A percentile compares a stretch with the other conserved stretches of the same genome.
Conservation (phyloP, 2,797 vertebrate genomes). For the Leuciscus waleckii region DNA sequence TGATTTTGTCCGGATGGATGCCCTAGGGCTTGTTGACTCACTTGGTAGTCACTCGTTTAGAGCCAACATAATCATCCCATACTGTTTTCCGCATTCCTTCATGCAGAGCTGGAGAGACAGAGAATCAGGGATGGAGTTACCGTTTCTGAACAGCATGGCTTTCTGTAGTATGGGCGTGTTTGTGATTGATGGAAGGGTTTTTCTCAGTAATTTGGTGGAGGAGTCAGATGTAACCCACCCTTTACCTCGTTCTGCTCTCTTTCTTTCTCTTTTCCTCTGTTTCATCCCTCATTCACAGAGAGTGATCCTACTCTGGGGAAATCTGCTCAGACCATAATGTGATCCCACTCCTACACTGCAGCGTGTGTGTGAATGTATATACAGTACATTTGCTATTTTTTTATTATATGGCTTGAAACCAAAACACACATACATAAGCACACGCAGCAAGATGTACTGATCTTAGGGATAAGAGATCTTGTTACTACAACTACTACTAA, state of each 20-base stretch:
- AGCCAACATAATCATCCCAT: slow-evolving; percentile 24
- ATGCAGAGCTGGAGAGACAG: not conserved
- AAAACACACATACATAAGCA: slow-evolving; percentile 1
- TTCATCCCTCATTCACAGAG: slow-evolving; percentile 55
- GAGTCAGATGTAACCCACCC: slow-evolving; percentile 35
- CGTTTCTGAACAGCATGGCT: slow-evolving; percentile 6
- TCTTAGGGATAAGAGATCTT: not conserved
- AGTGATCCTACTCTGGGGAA: slow-evolving; percentile 70
- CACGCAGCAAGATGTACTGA: not conserved
- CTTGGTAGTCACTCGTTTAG: slow-evolving; percentile 8
- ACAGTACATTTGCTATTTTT: slow-evolving; percentile 38
- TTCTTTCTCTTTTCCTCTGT: slow-evolving; percentile 41
- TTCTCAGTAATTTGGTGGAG: slow-evolving; percentile 54
- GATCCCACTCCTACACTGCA: slow-evolving; percentile 22
- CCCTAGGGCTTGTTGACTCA: slow-evolving; percentile 7
- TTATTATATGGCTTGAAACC: not conserved
- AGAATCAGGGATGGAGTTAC: not conserved
- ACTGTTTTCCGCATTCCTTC: slow-evolving; percentile 24
- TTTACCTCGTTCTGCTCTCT: slow-evolving; percentile 43
- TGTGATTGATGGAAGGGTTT: slow-evolving; percentile 67
- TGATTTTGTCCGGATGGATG: not conserved
- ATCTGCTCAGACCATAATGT: slow-evolving; percentile 58
- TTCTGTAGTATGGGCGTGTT: not conserved
- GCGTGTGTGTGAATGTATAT: slow-evolving; percentile 30
- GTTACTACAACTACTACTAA: not conserved